These are phyloP conservation scores for Lophura nycthemera DNA, from an alignment of 2,113 vertebrate genomes.

Conservation along the genomic window DNA sequence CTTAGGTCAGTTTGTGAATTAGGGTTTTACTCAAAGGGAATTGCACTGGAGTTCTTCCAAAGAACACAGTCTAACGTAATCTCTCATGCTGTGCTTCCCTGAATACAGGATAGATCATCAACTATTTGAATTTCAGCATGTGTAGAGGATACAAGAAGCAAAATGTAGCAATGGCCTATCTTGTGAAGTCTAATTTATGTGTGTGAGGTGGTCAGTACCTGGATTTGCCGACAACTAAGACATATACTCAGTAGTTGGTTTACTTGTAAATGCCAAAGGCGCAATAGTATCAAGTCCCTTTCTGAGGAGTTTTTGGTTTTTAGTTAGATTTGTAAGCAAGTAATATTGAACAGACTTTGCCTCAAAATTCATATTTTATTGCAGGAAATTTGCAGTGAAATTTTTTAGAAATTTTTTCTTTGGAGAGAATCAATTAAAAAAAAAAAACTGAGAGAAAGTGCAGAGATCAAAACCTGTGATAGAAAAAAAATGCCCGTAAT, in stretches of 20 bases:
- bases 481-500: not conserved
- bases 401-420: not conserved
- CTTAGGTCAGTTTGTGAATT: not conserved
- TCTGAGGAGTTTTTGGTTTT: not conserved
- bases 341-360: not conserved
- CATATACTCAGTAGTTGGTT: constrained; percentile 32
- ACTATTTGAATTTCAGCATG: not conserved
- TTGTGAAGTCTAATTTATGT: constrained; percentile 21
- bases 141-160: not conserved
- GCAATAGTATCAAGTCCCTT: constrained; percentile 9
- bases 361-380: not conserved
- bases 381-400: not conserved
- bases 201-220: not conserved
- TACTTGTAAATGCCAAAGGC: constrained; percentile 48
- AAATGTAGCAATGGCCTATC: not conserved
- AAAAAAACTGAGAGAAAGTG: not conserved
- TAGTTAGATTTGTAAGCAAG: not conserved
- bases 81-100: not conserved
- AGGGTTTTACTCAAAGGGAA: too few relatives aligned
- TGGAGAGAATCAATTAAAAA: not conserved
- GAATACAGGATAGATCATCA: not conserved
- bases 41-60: not conserved
- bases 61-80: not conserved
- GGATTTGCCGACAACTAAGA: constrained; percentile 22
- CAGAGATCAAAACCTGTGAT: not conserved